Evolutionary conservation across 2,888 invertebrate species (phyloP).

Genomic region (Limnephilus auricula): DNA sequence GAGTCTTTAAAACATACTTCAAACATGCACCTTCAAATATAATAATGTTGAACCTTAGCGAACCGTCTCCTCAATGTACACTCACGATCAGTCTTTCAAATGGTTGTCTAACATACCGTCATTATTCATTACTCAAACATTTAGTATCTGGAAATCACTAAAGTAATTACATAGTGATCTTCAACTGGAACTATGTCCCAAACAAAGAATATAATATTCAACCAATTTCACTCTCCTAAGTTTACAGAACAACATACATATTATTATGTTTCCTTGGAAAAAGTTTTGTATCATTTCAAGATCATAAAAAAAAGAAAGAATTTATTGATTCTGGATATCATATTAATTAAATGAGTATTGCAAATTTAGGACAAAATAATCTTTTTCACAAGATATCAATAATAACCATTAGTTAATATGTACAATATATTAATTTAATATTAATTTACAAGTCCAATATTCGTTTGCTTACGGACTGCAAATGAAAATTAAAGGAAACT

Average conservation of each 20-base stretch:
- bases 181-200: not conserved
- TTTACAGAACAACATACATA: not conserved
- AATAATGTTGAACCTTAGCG: conserved; percentile 18
- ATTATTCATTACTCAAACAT: not conserved
- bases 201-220: not conserved
- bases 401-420: not conserved
- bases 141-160: not conserved
- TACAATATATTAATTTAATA: not conserved
- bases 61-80: conserved; percentile 17
- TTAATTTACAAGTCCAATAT: not conserved
- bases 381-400: not conserved
- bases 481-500: not conserved
- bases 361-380: too few species aligned
- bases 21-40: conserved; percentile 7
- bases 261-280: not conserved
- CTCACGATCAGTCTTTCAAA: conserved; percentile 40
- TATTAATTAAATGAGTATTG: not conserved
- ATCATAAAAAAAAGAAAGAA: not conserved
- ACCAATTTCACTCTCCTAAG: not conserved
- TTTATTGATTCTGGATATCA: not conserved
- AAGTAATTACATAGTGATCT: not conserved
- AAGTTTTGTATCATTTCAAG: not conserved
- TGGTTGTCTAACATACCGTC: conserved; percentile 11
- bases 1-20: conserved; percentile 15
- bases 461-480: not conserved